phyloP scores from a whole-genome alignment of 2,797 vertebrate species.

The Acanthornis magna region DNA sequence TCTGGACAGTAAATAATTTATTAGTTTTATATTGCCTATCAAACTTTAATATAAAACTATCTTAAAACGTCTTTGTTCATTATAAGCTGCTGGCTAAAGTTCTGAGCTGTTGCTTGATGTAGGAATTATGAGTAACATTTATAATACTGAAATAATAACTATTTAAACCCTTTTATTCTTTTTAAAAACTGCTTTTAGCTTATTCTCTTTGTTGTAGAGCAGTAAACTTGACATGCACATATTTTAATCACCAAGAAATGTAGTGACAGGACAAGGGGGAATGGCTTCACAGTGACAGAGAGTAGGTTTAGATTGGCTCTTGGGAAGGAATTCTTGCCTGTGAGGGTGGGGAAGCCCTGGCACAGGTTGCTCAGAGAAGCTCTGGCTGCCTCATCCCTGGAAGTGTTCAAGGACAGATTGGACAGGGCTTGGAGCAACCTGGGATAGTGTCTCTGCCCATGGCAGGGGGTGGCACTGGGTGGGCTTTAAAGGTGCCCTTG shows the following conservation, averaged over 20 bases:
- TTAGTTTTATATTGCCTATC: not conserved
- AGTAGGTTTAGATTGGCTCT: accelerated
- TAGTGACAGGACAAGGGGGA: not conserved
- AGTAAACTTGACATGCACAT: not conserved
- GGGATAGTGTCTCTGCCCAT: accelerated
- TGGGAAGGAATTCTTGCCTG: not conserved
- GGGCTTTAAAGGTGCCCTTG: not conserved
- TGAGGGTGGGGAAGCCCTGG: not conserved
- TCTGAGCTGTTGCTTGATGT: not conserved
- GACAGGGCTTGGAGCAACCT: not conserved
- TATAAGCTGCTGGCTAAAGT: not conserved
- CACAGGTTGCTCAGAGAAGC: not conserved
- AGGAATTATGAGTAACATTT: not conserved
- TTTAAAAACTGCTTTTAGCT: not conserved
- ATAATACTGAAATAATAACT: not conserved
- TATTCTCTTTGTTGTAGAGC: not conserved
- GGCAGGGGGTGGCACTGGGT: not conserved
- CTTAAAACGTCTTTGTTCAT: not conserved
- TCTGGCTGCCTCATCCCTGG: not conserved
- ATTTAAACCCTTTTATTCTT: not conserved
- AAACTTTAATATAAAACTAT: not conserved
- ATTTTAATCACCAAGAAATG: not conserved
- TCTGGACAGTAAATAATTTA: not conserved
- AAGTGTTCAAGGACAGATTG: accelerated
- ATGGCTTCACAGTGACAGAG: not conserved